Percentiles rank a stretch among this genome's conserved stretches.
Conservation (phyloP, 2,888 invertebrate genomes). For the Lasioglossum villosulum region DNA sequence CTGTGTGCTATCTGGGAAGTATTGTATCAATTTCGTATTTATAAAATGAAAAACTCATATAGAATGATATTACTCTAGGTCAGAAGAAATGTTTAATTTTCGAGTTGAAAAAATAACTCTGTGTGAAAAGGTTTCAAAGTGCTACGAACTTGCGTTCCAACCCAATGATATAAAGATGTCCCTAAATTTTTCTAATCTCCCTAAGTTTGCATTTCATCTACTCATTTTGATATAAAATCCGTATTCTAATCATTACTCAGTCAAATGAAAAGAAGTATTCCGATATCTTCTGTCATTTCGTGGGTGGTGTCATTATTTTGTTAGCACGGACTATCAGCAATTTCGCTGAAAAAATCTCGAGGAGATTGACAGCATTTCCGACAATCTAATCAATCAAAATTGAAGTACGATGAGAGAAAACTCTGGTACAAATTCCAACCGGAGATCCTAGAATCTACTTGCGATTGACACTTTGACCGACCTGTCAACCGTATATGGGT, state of each 20-base stretch:
- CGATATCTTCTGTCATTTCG: background rate
- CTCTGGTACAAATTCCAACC: background rate
- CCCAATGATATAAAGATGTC: background rate
- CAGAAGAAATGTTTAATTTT: no score
- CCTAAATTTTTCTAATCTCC: background rate
- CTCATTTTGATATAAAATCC: background rate
- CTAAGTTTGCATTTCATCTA: background rate
- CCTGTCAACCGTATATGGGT: conserved; percentile 32
- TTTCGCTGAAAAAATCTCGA: background rate
- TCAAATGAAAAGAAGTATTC: background rate
- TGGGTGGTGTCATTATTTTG: background rate
- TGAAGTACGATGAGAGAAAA: background rate
- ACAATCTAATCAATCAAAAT: conserved; percentile 4
- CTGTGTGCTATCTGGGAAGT: no score
- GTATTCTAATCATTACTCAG: background rate
- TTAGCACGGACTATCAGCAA: background rate
- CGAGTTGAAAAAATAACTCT: no score
- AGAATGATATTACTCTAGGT: no score
- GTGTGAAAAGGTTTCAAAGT: no score
- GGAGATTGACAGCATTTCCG: background rate
- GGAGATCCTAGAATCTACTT: conserved; percentile 5
- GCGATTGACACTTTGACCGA: conserved; percentile 34
- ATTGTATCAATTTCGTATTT: no score
- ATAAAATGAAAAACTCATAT: no score
- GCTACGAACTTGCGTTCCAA: no score